Conservation (phyloP, 2,113 vertebrate species). For the Takifugu bimaculatus region DNA sequence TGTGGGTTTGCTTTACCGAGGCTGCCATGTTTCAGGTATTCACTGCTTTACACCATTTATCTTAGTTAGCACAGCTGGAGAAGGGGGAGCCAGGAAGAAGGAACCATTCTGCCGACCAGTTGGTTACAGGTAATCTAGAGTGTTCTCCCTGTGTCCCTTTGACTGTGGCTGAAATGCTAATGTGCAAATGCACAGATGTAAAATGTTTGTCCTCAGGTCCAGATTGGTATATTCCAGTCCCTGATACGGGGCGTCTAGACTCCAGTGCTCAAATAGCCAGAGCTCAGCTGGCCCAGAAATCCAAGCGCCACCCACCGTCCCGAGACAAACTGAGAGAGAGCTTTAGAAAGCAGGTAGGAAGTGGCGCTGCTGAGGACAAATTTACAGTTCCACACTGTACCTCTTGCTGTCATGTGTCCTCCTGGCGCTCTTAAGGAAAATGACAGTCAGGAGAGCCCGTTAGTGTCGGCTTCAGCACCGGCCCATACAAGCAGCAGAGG, state of each 20-base stretch:
- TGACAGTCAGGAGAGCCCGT: conserved; percentile 57
- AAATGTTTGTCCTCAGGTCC: conserved; percentile 26
- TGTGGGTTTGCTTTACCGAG: not conserved
- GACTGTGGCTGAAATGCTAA: not conserved
- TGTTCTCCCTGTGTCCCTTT: not conserved
- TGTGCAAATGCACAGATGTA: not conserved
- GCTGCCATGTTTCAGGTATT: conserved; percentile 6
- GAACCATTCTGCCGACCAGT: conserved; percentile 47
- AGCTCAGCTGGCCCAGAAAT: conserved; percentile 86
- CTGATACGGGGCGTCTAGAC: conserved; percentile 80
- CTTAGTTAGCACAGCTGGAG: conserved; percentile 56
- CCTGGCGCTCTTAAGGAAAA: conserved; percentile 57
- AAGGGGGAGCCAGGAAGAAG: conserved; percentile 37
- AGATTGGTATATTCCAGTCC: conserved; percentile 71
- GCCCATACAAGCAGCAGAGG: conserved; percentile 56
- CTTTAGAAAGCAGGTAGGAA: conserved; percentile 61
- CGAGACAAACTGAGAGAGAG: conserved; percentile 83
- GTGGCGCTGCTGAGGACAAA: no score
- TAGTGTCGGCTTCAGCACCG: conserved; percentile 26
- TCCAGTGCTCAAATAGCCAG: conserved; percentile 84
- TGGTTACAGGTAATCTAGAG: conserved; percentile 57
- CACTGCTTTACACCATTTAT: conserved; percentile 15
- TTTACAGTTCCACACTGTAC: not conserved
- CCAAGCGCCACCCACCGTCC: conserved; percentile 85
- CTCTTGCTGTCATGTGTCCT: not conserved